Evolutionary conservation across 2,888 invertebrate species (phyloP), one percentile per base, ranked within the genome.

Genomic region (Tenthredo notha): DNA sequence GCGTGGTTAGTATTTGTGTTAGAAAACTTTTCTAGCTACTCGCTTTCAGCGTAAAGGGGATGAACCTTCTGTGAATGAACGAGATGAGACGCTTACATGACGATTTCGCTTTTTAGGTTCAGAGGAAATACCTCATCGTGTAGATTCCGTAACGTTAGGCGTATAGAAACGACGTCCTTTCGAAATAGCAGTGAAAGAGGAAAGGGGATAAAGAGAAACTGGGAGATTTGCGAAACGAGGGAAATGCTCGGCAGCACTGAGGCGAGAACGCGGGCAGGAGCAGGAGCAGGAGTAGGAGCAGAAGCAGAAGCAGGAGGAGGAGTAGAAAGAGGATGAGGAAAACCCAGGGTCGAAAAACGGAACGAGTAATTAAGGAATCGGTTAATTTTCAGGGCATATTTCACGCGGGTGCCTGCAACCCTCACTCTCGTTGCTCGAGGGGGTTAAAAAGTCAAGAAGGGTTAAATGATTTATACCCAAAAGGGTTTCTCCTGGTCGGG

Each of bases 361-460:
- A 90, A 89, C 88, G 90, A 90, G 91, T 92, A 92, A 92, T 92
- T 91, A 92, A 91, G 90, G 90, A 91, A 92, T 92, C 89, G 90
- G 92, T 92, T 92, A 91, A 92, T 92, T 92, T 91, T 90, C 90
- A 90, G 89, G 89, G 89, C 90, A 91, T 92, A 92, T 91, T 92
- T 92, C 90, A 92, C 88, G 88, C 84, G 58, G 77, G 86, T 80
- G 85, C 80, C 77, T 83, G 84, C 86, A 84, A 84, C 86, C 85
- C 85, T 86, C 86, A 85, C 84, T 77, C 86, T 54, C 85, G 5
- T 72, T 80, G 18, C 67, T 84, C 74, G 75, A 78, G 70, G 89
- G 87, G 87, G 88, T 87, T 87, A 88, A 89, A 90, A 88, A 88
- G 78, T 85, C 80, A 84, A 87, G 80, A 83, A 70, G 86, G 75